Evolutionary conservation across 2,888 invertebrate species (phyloP).

Genomic region (Cecidostiba fungosa): DNA sequence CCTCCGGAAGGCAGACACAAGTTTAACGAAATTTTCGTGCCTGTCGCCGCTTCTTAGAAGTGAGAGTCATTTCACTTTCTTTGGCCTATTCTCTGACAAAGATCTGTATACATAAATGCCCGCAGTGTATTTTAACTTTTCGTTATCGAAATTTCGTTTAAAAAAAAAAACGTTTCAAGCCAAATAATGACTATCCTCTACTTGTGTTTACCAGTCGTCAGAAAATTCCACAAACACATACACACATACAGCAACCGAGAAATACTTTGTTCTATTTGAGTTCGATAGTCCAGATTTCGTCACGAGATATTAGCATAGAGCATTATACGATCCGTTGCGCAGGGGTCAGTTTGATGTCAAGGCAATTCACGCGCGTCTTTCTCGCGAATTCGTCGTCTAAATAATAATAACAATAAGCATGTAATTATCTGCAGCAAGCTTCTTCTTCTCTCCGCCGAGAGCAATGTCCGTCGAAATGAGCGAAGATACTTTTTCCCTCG

Average conservation of each 20-base stretch:
- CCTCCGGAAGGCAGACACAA: not conserved
- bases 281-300: constrained; percentile 52
- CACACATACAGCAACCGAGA: not conserved
- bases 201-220: not conserved
- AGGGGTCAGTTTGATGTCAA: constrained; percentile 64
- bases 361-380: constrained; percentile 34
- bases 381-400: not conserved
- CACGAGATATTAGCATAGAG: constrained; percentile 61
- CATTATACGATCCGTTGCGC: constrained; percentile 48
- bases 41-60: constrained; percentile 7
- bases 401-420: not conserved
- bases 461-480: not conserved
- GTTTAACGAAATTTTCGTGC: not conserved
- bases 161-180: not conserved
- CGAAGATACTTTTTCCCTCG: not conserved
- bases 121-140: no score
- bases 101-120: not conserved
- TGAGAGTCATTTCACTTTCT: constrained; percentile 60
- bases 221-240: not conserved
- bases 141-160: not conserved
- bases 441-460: not conserved
- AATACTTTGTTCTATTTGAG: constrained; percentile 35
- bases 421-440: no score
- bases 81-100: not conserved
- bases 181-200: not conserved